A percentile compares a stretch with the other conserved stretches of the same genome.
These are phyloP conservation scores for Euplexia lucipara DNA, from an alignment of 2,888 invertebrate species.

Conservation along the genomic window DNA sequence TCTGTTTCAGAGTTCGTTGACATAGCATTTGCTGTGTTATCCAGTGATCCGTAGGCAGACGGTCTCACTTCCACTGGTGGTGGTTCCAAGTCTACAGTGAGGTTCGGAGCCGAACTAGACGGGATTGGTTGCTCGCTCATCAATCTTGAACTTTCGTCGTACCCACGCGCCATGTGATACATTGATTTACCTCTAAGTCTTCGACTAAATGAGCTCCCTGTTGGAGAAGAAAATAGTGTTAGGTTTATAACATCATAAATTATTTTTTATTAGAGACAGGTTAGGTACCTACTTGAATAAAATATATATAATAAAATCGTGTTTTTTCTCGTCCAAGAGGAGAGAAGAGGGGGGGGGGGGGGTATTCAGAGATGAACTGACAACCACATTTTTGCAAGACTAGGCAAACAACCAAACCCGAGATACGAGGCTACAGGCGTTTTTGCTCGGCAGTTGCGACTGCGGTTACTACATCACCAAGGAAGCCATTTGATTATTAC, in stretches of 20 bases:
- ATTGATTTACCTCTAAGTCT: conserved; percentile 94
- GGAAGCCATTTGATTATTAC: not conserved
- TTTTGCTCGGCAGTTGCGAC: not conserved
- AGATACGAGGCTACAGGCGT: not conserved
- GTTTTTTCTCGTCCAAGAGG: not conserved
- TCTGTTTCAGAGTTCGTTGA: conserved; percentile 79
- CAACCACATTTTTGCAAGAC: not conserved
- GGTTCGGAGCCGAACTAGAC: conserved; percentile 82
- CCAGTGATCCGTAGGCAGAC: conserved; percentile 83
- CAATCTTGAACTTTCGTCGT: conserved; percentile 91
- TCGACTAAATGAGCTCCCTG: conserved; percentile 94
- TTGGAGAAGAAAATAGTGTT: conserved; percentile 10
- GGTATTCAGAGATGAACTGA: not conserved
- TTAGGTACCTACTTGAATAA: too few relatives aligned
- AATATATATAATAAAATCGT: too few relatives aligned
- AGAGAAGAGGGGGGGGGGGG: too few relatives aligned
- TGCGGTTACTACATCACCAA: not conserved
- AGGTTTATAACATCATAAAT: too few relatives aligned
- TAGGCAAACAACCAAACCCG: not conserved
- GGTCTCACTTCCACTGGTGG: conserved; percentile 79
- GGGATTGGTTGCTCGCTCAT: conserved; percentile 76
- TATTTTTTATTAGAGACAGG: too few relatives aligned
- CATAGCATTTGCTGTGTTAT: conserved; percentile 74
- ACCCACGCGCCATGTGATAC: conserved; percentile 94
- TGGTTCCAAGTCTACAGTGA: conserved; percentile 75